A percentile compares a stretch with the other conserved stretches of the same genome.
These are phyloP conservation scores for Synanthedon vespiformis DNA, from an alignment of 2,888 invertebrate species.

Conservation along the genomic window DNA sequence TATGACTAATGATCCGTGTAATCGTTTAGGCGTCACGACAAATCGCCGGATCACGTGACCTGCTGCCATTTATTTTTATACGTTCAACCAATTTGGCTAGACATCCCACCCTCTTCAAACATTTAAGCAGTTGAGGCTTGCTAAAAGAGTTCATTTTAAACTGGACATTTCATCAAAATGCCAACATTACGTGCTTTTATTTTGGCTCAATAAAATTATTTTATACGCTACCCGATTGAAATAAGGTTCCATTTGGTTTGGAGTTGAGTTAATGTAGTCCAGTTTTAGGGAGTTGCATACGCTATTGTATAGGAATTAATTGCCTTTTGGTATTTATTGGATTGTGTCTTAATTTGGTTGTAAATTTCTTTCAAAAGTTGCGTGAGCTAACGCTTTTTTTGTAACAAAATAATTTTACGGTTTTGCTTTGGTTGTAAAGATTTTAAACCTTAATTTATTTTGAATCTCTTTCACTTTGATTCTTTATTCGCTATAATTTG, in stretches of 20 bases:
- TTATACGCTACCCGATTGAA: conserved; percentile 11
- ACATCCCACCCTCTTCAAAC: conserved; percentile 7
- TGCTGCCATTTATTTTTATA: conserved; percentile 43
- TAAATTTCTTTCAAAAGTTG: neutral
- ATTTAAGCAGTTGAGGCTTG: neutral
- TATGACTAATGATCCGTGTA: conserved; percentile 61
- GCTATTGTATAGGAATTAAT: conserved; percentile 36
- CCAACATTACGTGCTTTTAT: conserved; percentile 22
- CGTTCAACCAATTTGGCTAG: conserved; percentile 11
- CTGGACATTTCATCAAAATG: conserved; percentile 18
- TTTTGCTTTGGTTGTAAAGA: too few relatives aligned
- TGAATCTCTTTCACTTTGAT: too few relatives aligned
- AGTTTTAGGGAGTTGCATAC: conserved; percentile 26
- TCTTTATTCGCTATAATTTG: too few relatives aligned
- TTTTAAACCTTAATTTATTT: too few relatives aligned
- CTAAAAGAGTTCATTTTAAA: conserved; percentile 15
- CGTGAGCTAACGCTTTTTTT: neutral
- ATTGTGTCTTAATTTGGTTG: conserved; percentile 25
- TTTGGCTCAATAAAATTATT: conserved; percentile 10
- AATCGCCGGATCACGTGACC: conserved; percentile 60
- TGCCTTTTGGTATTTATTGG: conserved; percentile 30
- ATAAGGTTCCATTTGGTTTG: conserved; percentile 12
- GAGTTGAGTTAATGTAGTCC: conserved; percentile 10
- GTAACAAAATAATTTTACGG: too few relatives aligned
- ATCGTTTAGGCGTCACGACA: conserved; percentile 59